Evolutionary conservation across 2,888 invertebrate genomes (phyloP).

Genomic region (Lepidonotus clava): DNA sequence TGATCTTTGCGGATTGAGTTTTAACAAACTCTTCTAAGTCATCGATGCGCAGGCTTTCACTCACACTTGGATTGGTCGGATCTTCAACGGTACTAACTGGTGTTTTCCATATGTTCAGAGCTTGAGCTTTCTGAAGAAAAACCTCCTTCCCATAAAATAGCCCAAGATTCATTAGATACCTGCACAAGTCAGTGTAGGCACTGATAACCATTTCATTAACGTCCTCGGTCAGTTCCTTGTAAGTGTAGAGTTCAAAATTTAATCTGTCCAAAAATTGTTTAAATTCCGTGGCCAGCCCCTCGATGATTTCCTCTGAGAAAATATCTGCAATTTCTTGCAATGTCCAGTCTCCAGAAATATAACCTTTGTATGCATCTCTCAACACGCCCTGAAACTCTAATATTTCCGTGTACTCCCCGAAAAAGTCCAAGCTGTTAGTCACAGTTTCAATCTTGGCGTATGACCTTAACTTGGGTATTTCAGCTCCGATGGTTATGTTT

Average conservation of each 20-base stretch:
- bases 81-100: conserved; percentile 22
- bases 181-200: background rate
- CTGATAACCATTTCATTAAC: background rate
- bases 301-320: background rate
- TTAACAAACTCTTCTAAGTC: background rate
- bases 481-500: too few relatives aligned
- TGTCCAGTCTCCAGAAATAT: background rate
- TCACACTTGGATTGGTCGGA: conserved; percentile 24
- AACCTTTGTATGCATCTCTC: background rate
- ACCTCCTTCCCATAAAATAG: background rate
- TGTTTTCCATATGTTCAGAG: conserved; percentile 11
- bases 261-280: background rate
- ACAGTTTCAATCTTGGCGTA: background rate
- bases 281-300: background rate
- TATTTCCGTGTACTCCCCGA: background rate
- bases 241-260: background rate
- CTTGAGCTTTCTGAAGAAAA: background rate
- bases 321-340: background rate
- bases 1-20: background rate
- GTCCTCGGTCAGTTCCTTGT: background rate
- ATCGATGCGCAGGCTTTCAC: conserved; percentile 7
- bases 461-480: too few relatives aligned
- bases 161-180: background rate
- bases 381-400: background rate
- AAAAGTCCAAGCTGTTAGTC: background rate